phyloP scores from a whole-genome alignment of 2,797 vertebrate genomes.

The Pitangus sulphuratus region DNA sequence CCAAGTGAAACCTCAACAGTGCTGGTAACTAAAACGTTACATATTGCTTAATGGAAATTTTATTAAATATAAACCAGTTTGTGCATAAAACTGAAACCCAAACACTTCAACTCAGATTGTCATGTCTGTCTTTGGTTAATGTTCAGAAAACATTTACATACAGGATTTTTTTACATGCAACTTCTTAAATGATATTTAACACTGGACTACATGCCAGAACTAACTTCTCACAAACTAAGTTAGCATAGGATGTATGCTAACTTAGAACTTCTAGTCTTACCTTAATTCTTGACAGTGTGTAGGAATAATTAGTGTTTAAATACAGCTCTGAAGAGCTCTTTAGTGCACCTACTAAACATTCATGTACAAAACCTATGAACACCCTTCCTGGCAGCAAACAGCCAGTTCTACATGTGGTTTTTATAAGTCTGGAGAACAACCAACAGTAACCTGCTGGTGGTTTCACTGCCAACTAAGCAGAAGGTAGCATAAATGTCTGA shows the following conservation, averaged over 20 bases:
- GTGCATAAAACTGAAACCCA: background rate
- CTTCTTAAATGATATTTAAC: background rate
- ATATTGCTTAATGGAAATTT: background rate
- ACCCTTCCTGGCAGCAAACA: background rate
- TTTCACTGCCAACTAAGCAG: slow-evolving; percentile 10
- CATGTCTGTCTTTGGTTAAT: background rate
- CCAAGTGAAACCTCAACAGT: background rate
- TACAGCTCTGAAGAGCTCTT: background rate
- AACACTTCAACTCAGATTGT: background rate
- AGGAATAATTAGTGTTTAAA: background rate
- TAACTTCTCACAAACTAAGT: background rate
- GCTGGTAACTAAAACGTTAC: background rate
- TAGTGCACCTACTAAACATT: background rate
- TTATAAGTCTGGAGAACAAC: background rate
- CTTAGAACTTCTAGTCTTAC: background rate
- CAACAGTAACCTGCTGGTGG: background rate
- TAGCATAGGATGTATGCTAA: background rate
- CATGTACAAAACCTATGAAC: background rate
- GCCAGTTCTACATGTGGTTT: background rate
- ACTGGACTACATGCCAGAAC: background rate
- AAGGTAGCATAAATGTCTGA: background rate
- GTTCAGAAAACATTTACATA: background rate
- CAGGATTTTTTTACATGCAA: background rate
- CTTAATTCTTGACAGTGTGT: background rate
- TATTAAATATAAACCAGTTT: background rate